Percentiles rank a stretch among this genome's conserved stretches.
phyloP scores from a whole-genome alignment of 2,888 invertebrate genomes.

The Colletes collaris region DNA sequence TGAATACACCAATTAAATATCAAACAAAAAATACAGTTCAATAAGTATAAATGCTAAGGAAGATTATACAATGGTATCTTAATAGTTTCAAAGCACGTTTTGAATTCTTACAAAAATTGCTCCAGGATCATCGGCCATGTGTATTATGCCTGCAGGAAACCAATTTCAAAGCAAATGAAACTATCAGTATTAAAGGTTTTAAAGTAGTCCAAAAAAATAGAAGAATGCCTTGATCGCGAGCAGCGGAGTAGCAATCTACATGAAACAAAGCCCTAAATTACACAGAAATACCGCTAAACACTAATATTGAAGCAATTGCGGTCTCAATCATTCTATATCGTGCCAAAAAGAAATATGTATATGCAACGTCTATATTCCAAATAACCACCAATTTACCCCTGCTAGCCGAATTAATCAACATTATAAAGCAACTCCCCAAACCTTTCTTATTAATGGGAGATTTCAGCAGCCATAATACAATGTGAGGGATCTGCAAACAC shows the following conservation, averaged over 20 bases:
- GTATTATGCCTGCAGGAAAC: too few relatives aligned
- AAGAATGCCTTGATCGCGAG: too few relatives aligned
- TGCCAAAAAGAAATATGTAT: slow-evolving; percentile 1
- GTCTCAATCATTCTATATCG: not conserved
- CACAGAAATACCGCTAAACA: not conserved
- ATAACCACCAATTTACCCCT: not conserved
- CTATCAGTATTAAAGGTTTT: too few relatives aligned
- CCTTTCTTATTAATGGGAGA: not conserved
- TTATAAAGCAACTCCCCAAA: not conserved
- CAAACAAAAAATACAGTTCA: too few relatives aligned
- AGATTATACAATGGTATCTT: not conserved
- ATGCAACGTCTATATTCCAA: slow-evolving; percentile 1
- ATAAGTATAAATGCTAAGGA: too few relatives aligned
- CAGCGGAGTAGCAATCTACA: too few relatives aligned
- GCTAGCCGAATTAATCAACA: not conserved
- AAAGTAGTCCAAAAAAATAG: too few relatives aligned
- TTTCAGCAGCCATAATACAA: not conserved
- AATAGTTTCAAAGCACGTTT: not conserved
- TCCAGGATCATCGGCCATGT: too few relatives aligned
- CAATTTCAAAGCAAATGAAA: too few relatives aligned
- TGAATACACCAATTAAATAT: too few relatives aligned
- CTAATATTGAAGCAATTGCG: not conserved
- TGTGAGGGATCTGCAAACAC: slow-evolving; percentile 4
- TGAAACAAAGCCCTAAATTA: not conserved
- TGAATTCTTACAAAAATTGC: too few relatives aligned